These are phyloP conservation scores for Euwallacea fornicatus DNA, from an alignment of 1,140 invertebrate species.

Conservation along the genomic window DNA sequence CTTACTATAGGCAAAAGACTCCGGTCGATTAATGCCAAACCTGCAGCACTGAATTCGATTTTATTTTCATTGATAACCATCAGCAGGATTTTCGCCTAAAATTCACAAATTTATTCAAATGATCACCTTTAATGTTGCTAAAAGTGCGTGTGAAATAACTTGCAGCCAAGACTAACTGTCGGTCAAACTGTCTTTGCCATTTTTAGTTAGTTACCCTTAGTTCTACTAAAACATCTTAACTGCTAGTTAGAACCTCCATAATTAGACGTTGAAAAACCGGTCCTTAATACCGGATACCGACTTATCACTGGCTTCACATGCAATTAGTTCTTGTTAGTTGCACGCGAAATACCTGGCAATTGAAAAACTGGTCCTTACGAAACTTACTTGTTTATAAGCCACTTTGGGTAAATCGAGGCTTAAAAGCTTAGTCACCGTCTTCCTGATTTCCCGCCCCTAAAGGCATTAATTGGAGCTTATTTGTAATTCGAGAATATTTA, in stretches of 20 bases:
- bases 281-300: too few relatives aligned
- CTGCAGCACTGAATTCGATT: conserved; percentile 18
- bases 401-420: conserved; percentile 3
- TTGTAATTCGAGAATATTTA: not conserved
- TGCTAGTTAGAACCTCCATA: too few relatives aligned
- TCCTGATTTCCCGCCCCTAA: conserved; percentile 11
- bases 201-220: too few relatives aligned
- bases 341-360: not conserved
- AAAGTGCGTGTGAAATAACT: too few relatives aligned
- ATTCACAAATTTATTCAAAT: not conserved
- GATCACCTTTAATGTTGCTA: not conserved
- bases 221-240: too few relatives aligned
- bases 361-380: not conserved
- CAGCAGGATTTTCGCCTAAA: conserved; percentile 16
- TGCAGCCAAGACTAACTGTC: too few relatives aligned
- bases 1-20: conserved; percentile 23
- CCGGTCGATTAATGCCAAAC: conserved; percentile 10
- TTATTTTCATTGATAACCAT: conserved; percentile 16
- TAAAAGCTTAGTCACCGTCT: not conserved
- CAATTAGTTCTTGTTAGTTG: too few relatives aligned
- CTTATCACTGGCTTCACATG: too few relatives aligned
- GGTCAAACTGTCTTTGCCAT: too few relatives aligned
- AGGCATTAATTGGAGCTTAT: conserved; percentile 1
- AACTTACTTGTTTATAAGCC: conserved; percentile 15
- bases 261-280: too few relatives aligned